A percentile compares a stretch with the other conserved stretches of the same genome.
phyloP scores from a whole-genome alignment of 2,888 invertebrate species.

The Dioctria linearis region DNA sequence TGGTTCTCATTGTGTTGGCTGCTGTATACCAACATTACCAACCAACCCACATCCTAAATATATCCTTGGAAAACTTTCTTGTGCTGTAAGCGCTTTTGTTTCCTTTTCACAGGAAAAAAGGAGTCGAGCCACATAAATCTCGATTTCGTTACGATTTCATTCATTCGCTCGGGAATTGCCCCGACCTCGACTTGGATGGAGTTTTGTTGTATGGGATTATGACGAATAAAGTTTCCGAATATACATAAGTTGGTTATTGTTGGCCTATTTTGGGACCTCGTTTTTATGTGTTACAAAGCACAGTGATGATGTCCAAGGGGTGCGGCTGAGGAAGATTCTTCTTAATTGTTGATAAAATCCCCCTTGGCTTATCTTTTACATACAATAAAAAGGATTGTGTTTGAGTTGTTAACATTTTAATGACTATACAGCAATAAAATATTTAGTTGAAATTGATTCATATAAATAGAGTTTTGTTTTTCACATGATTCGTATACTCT shows the following conservation, averaged over 20 bases:
- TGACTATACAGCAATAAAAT: no score
- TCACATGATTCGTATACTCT: no score
- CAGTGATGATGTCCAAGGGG: not conserved
- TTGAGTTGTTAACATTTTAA: no score
- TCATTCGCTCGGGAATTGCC: slow-evolving; percentile 10
- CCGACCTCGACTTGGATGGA: slow-evolving; percentile 5
- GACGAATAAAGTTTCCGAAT: slow-evolving; percentile 2
- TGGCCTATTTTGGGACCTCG: not conserved
- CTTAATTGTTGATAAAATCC: not conserved
- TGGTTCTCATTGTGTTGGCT: not conserved
- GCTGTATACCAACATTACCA: not conserved
- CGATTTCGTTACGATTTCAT: slow-evolving; percentile 13
- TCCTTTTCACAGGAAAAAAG: not conserved
- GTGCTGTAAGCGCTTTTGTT: slow-evolving; percentile 1
- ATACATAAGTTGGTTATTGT: slow-evolving; percentile 3
- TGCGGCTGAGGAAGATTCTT: not conserved
- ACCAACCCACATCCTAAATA: not conserved
- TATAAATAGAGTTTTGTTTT: no score
- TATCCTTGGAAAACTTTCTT: slow-evolving; percentile 1
- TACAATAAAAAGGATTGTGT: no score
- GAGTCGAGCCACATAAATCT: slow-evolving; percentile 13
- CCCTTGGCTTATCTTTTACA: not conserved
- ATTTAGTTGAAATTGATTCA: no score
- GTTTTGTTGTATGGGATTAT: slow-evolving; percentile 3
- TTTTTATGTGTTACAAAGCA: not conserved